Base-by-base conservation (phyloP, 2,888 invertebrate species). In the Tuta absoluta region DNA sequence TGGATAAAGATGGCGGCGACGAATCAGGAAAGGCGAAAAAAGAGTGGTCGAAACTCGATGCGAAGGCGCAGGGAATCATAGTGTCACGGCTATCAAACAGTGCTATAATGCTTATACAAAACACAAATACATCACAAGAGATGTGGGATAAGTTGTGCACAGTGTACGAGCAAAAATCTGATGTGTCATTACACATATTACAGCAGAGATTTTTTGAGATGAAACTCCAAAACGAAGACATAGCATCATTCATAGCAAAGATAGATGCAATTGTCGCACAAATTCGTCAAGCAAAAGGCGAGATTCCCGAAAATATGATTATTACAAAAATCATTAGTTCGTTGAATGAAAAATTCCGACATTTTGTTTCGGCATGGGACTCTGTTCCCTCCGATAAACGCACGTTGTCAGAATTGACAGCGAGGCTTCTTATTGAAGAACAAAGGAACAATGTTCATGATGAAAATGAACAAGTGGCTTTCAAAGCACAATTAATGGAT, bases 311-410 rank as follows among this genome's bases (percentile, higher is more conserved):
- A 17, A 51, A 51, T 7, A 51, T 48, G 51, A 53, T 53, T 8
- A 53, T 24, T 12, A 53, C 51, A 12, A 53, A 53, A 8, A 23
- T 24, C 3, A 23, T 53, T 1, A 53, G 23, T 12, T 17, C 1
- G 23, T 10, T 53, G 2, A 12, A 12, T 11, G 51, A 53, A 23
- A 53, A 53, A 17, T 51, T 2, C 48, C 48, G 48, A 5, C 19
- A 53, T 53, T 53, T 53, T 10, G 11, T 53, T 10, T 53, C 24
- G 3, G 51, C 51, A n/a, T 53, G 51, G 51, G 51, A 53, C 4
- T 53, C 51, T 1, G 51, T 53, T 7, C 17, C 23, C 3, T 12
- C 23, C 1, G 11, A 11, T 1, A 23, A 24, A 1, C 51, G 24
- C 12, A 53, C 17, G 1, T 21, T 53, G 24, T 14, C 23, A 8